Base-by-base conservation (phyloP, 2,113 vertebrate genomes). In the Dolichallabes microphthalmus region DNA sequence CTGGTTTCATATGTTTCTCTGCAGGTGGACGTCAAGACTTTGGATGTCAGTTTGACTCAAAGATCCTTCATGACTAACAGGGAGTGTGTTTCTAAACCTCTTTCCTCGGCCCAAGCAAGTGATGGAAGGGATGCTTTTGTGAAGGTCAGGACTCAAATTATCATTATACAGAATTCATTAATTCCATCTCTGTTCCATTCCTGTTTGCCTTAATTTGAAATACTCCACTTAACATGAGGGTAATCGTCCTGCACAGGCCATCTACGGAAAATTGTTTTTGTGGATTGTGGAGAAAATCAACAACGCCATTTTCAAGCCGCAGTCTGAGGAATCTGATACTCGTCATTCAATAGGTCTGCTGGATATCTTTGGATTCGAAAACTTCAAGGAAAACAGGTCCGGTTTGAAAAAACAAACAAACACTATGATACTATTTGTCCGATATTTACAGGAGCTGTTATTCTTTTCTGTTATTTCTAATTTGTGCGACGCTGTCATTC, bases 341-440 rank as follows among this genome's bases (percentile, higher is more conserved):
- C 87, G 30, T 63, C 95, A 94, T 58, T 94, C 97, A 20, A 97
- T 98, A 3, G 98, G 98, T 50, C 92, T 99, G 52, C 92, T 99
- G 27, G 98, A 99, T 88, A 99, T 99, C 93, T 99, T 99, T 88
- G 98, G 98, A 39, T 99, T 99, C 94, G 98, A 99, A 94, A 98
- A 99, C 90, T 99, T 99, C 89, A 93, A 84, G n/a, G 96, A 94
- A 80, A 99, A 99, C 92, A 99, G 98, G 98, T 99, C 91, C n/a
- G 17, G 9, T 77, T 20, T 3, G 74, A 25, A 32, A 39, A 63
- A 35, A 57, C 12, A n/a, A 2, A 77, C 27, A 68, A 6, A 53
- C 66, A 25, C 50, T n/a, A 4, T 52, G 55, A 35, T 69, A 10
- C 13, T 53, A 20, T 73, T n/a, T 60, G 45, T 60, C 25, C 20